Evolutionary conservation across 2,113 vertebrate species (phyloP), one percentile per base, ranked within the genome.

Genomic region (Girardinichthys multiradiatus): DNA sequence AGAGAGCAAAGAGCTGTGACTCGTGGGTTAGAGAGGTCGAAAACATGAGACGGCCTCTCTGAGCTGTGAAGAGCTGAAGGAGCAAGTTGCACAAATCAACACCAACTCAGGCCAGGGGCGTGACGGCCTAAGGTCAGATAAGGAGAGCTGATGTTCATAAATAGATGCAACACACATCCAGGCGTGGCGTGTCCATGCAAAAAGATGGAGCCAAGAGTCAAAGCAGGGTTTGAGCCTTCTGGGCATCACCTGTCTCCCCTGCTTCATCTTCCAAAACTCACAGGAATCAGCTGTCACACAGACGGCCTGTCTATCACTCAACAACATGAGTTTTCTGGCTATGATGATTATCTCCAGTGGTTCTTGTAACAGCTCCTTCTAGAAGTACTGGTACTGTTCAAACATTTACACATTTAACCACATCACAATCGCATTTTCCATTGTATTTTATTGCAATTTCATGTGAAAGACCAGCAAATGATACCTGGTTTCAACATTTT

Each of bases 211-310:
- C 64, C 64, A 31, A 33, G 24, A 33, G 29, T 70, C 30, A 77
- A 82, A 74, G 66, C 57, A 77, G 72, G 77, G 77, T 71, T 67
- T 11, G 15, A 54, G 45, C 48, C 19, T 69, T 58, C 58, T 26
- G 28, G 48, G 76, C 48, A n/a, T 54, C 91, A 92, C 87, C 89
- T 91, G 89, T 84, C 79, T n/a, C 45, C 31, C 37, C 42, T 30
- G 39, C 33, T 70, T 67, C 78, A 79, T 74, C 68, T 39, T 74
- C 64, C 19, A n/a, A 57, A 62, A 77, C 85, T 71, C 75, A 64
- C 72, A 15, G 19, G 72, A 84, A 79, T 86, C 86, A 73, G 3
- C 82, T 87, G 77, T 90, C 82, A 11, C 57, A 69, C 80, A 76
- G 74, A 28, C 39, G 30, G 61, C 37, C 3, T 45, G n/a, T 13